Percentiles rank a stretch among this genome's conserved stretches.
Conservation (phyloP, 2,113 vertebrate genomes). For the Toxotes jaculatrix region DNA sequence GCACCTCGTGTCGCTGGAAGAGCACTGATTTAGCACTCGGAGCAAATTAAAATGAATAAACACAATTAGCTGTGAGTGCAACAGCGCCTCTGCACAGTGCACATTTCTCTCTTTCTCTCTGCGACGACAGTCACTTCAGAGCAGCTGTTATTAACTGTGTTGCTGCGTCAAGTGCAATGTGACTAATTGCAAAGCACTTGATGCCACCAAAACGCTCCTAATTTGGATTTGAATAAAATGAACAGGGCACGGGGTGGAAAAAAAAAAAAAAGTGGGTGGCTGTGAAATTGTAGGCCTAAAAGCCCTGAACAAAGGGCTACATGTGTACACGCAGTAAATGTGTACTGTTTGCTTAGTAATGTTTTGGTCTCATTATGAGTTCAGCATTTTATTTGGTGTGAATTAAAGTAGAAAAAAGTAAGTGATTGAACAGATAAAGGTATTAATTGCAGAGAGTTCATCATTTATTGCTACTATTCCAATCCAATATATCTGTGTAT, state of each 20-base stretch:
- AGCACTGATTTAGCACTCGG: constrained; percentile 83
- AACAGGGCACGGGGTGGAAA: constrained; percentile 36
- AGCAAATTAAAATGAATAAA: constrained; percentile 87
- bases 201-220: constrained; percentile 70
- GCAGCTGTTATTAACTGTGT: constrained; percentile 74
- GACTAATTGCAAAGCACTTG: constrained; percentile 80
- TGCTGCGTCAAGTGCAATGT: constrained; percentile 70
- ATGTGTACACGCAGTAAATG: not conserved
- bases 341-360: constrained; percentile 4
- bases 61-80: constrained; percentile 81
- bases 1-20: constrained; percentile 75
- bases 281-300: constrained; percentile 22
- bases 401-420: not conserved
- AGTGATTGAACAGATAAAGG: not conserved
- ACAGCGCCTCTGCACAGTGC: constrained; percentile 61
- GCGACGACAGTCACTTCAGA: constrained; percentile 61
- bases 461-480: not conserved
- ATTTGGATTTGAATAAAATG: constrained; percentile 71
- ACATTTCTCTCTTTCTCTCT: constrained; percentile 65
- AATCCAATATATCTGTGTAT: not conserved
- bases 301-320: constrained; percentile 10
- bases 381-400: not conserved
- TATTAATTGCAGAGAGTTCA: not conserved
- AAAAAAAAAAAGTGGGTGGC: not conserved
- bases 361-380: constrained; percentile 2